Conservation (phyloP, 2,888 invertebrate species). For the Phragmatobia fuliginosa region DNA sequence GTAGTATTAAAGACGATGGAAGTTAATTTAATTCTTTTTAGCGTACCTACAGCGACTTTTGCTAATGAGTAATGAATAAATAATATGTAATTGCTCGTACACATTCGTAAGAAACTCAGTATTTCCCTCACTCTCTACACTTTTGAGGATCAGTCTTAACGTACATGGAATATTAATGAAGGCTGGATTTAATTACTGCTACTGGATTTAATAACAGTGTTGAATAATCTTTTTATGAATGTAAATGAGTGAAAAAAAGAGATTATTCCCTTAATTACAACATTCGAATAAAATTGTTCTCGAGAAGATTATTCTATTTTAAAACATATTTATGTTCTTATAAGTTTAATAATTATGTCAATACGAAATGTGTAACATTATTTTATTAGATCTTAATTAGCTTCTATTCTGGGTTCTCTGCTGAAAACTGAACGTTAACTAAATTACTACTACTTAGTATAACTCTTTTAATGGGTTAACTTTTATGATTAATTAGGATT, state of each 20-base stretch:
- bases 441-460: too few species aligned
- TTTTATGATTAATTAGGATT: too few species aligned
- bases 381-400: not conserved
- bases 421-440: too few species aligned
- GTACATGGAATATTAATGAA: constrained; percentile 11
- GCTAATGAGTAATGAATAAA: constrained; percentile 4
- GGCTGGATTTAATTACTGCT: constrained; percentile 8
- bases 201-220: not conserved
- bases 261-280: not conserved
- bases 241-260: not conserved
- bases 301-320: not conserved
- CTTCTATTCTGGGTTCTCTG: not conserved
- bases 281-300: not conserved
- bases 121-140: not conserved
- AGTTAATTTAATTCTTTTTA: not conserved
- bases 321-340: not conserved
- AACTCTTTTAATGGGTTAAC: too few species aligned
- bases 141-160: constrained; percentile 1
- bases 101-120: not conserved
- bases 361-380: not conserved
- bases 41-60: not conserved
- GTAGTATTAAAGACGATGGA: not conserved
- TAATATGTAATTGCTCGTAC: constrained; percentile 12
- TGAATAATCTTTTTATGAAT: not conserved
- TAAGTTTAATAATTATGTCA: not conserved